phyloP scores from a whole-genome alignment of 2,797 vertebrate species.

The Threskiornis aethiopicus region DNA sequence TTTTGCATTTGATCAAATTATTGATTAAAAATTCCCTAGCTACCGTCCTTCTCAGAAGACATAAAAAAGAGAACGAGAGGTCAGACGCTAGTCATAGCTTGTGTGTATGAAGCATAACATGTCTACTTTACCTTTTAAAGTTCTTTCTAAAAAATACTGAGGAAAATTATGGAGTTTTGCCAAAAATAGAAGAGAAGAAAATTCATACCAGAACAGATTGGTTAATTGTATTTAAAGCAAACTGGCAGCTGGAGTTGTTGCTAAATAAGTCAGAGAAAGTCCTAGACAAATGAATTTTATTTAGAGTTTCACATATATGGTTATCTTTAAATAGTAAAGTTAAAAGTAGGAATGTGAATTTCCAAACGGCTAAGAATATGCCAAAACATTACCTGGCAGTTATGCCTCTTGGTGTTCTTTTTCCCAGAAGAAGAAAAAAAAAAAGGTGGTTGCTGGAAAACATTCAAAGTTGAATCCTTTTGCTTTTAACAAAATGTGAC shows the following conservation, averaged over 20 bases:
- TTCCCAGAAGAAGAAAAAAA: not conserved
- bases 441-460: not conserved
- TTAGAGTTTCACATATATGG: not conserved
- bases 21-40: not conserved
- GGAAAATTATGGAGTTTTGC: not conserved
- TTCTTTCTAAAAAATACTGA: not conserved
- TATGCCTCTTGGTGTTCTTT: not conserved
- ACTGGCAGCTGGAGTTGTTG: not conserved
- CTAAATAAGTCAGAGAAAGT: not conserved
- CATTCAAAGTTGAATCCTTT: not conserved
- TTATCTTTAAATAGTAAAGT: not conserved
- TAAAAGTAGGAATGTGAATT: not conserved
- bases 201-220: not conserved
- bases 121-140: not conserved
- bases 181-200: not conserved
- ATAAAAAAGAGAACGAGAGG: not conserved
- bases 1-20: not conserved
- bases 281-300: not conserved
- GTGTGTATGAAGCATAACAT: not conserved
- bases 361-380: not conserved
- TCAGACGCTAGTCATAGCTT: not conserved
- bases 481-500: not conserved
- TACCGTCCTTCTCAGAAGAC: not conserved
- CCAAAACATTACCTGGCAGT: not conserved
- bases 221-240: not conserved